Conservation (phyloP, 2,888 invertebrate species). For the Acleris sparsana region DNA sequence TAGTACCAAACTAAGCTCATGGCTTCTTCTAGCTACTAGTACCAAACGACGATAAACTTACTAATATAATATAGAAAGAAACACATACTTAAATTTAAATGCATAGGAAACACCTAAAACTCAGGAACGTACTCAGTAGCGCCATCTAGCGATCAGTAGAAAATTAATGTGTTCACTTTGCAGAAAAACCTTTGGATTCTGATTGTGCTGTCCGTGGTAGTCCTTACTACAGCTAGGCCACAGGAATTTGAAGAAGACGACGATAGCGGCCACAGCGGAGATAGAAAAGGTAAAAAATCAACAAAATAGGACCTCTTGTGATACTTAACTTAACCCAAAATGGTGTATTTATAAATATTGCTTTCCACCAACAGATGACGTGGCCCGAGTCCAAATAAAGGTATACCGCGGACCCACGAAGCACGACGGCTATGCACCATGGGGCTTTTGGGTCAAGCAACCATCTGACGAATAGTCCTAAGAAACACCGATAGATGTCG, state of each 20-base stretch:
- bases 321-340: too few relatives aligned
- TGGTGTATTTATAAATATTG: not conserved
- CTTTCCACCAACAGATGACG: slow-evolving; percentile 69
- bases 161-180: slow-evolving; percentile 35
- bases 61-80: too few relatives aligned
- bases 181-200: slow-evolving; percentile 55
- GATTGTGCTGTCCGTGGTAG: slow-evolving; percentile 54
- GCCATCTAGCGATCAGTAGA: slow-evolving; percentile 19
- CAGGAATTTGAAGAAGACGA: slow-evolving; percentile 75
- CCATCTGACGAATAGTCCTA: slow-evolving; percentile 81
- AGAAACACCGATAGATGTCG: slow-evolving; percentile 17
- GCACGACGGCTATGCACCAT: slow-evolving; percentile 86
- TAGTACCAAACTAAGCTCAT: too few relatives aligned
- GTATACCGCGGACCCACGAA: slow-evolving; percentile 88
- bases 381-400: slow-evolving; percentile 88
- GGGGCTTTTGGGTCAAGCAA: slow-evolving; percentile 89
- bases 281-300: slow-evolving; percentile 60
- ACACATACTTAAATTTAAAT: too few relatives aligned
- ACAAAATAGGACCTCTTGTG: too few relatives aligned
- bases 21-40: too few relatives aligned
- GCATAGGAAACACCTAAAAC: too few relatives aligned
- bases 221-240: slow-evolving; percentile 59
- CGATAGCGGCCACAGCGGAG: slow-evolving; percentile 50
- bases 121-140: not conserved
- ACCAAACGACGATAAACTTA: too few relatives aligned